Conservation (phyloP, 92 coral and sea anemone genomes). For the Pocillopora meandrina region DNA sequence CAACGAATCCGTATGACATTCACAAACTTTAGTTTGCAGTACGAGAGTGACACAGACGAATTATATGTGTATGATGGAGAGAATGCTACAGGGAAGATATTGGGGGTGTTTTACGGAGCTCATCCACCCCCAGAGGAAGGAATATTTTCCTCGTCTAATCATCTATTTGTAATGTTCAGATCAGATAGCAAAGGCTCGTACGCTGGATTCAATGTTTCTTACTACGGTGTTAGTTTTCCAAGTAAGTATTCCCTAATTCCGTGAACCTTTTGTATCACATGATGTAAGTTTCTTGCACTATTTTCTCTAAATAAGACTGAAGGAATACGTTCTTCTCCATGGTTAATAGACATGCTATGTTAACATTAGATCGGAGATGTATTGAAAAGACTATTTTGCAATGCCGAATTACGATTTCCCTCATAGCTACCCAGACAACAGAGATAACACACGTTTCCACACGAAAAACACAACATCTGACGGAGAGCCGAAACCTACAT, state of each 20-base stretch:
- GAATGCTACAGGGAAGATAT: slow-evolving; percentile 21
- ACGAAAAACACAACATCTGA: not conserved
- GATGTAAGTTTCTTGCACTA: no score
- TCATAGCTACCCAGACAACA: no score
- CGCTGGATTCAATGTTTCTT: slow-evolving; percentile 43
- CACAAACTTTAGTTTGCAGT: slow-evolving; percentile 45
- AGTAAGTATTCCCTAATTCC: not conserved
- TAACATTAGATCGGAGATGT: no score
- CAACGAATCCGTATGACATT: slow-evolving; percentile 54
- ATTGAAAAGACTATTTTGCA: no score
- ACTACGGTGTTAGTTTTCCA: not conserved
- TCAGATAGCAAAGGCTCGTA: slow-evolving; percentile 37
- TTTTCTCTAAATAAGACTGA: no score
- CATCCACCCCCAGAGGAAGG: slow-evolving; percentile 45
- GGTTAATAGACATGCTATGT: no score
- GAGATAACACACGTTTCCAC: not conserved
- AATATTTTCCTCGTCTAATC: slow-evolving; percentile 42
- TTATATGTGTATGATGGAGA: slow-evolving; percentile 51
- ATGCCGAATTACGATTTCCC: no score
- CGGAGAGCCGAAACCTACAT: not conserved
- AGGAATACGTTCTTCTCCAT: no score
- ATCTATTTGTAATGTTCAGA: slow-evolving; percentile 50
- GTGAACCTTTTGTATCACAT: not conserved
- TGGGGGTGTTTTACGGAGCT: slow-evolving; percentile 58
- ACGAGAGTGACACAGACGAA: slow-evolving; percentile 28